phyloP scores from a whole-genome alignment of 2,888 invertebrate genomes.

The Polymixis lichenea region DNA sequence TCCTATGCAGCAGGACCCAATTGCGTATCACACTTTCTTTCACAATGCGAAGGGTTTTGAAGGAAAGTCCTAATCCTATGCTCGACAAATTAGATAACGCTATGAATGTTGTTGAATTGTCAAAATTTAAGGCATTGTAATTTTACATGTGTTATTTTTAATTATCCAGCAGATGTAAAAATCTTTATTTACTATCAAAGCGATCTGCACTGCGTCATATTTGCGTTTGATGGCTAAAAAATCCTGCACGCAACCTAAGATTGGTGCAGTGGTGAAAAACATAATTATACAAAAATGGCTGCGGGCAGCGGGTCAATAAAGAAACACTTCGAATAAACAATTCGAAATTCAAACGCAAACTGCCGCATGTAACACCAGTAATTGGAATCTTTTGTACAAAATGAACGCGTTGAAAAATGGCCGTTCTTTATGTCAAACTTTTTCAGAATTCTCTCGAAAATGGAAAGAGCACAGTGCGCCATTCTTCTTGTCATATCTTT shows the following conservation, averaged over 20 bases:
- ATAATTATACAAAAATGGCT: slow-evolving; percentile 15
- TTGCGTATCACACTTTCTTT: not conserved
- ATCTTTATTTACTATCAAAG: not conserved
- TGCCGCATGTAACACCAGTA: slow-evolving; percentile 22
- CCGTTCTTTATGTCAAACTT: slow-evolving; percentile 31
- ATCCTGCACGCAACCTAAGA: not conserved
- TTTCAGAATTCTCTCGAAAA: slow-evolving; percentile 41
- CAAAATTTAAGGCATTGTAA: not conserved
- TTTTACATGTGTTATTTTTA: not conserved
- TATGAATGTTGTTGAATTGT: not conserved
- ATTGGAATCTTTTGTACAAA: slow-evolving; percentile 18
- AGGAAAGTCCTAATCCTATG: not conserved
- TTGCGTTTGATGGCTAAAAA: not conserved
- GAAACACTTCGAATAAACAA: slow-evolving; percentile 3
- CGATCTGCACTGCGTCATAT: not conserved
- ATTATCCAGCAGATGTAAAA: not conserved
- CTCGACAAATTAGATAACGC: not conserved
- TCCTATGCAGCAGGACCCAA: not conserved
- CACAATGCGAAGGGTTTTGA: not conserved
- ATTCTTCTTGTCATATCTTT: slow-evolving; percentile 31
- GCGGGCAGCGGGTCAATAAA: not conserved
- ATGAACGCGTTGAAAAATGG: slow-evolving; percentile 18
- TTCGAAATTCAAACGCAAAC: slow-evolving; percentile 32
- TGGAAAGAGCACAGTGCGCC: slow-evolving; percentile 20
- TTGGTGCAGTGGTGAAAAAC: slow-evolving; percentile 7